Evolutionary conservation across 2,888 invertebrate genomes (phyloP).

Genomic region (Eristalinus sepulchralis): DNA sequence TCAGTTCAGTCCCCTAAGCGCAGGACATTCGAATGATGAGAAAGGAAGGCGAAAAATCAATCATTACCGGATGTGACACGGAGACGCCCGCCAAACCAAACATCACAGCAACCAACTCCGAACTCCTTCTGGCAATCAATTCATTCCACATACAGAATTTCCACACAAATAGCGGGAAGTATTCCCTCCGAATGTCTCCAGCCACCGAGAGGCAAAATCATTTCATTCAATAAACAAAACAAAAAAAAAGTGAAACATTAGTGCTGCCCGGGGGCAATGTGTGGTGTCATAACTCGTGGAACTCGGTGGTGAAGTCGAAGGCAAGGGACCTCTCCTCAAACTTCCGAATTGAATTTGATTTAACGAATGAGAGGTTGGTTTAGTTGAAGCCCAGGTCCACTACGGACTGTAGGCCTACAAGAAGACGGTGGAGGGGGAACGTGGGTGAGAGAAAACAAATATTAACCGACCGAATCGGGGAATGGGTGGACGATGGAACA

Average conservation of each 20-base stretch:
- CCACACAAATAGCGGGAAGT: constrained; percentile 24
- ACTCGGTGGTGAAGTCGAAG: neutral
- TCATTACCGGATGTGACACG: constrained; percentile 39
- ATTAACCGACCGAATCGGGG: neutral
- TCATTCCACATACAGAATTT: neutral
- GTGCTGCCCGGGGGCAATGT: neutral
- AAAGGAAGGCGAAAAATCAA: constrained; percentile 26
- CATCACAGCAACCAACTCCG: constrained; percentile 12
- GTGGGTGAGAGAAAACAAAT: neutral
- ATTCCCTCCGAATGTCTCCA: neutral
- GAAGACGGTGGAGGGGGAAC: too few relatives aligned
- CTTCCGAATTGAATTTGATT: neutral
- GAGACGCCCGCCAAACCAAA: constrained; percentile 36
- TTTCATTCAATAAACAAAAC: neutral
- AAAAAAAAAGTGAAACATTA: neutral
- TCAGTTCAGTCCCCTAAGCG: neutral
- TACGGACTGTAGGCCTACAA: too few relatives aligned
- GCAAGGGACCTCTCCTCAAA: neutral
- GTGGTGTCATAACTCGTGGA: neutral
- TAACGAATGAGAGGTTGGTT: too few relatives aligned
- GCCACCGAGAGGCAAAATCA: neutral
- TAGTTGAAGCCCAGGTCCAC: too few relatives aligned
- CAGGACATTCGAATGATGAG: neutral
- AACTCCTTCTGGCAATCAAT: neutral
- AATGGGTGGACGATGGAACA: too few relatives aligned